A percentile compares a stretch with the other conserved stretches of the same genome.
phyloP scores from a whole-genome alignment of 2,888 invertebrate genomes.

The Platycheirus albimanus region DNA sequence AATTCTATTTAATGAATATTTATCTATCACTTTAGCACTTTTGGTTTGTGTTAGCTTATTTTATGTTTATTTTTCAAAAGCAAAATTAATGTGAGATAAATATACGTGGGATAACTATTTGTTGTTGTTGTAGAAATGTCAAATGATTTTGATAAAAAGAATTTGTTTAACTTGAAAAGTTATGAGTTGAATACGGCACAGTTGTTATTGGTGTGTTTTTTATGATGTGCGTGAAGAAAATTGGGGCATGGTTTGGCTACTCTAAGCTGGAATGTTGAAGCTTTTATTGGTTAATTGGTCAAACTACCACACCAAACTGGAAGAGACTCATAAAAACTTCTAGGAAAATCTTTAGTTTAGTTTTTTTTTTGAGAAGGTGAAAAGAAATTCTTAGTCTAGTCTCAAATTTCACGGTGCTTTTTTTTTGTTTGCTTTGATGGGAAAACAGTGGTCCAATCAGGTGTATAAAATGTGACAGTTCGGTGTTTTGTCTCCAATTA shows the following conservation, averaged over 20 bases:
- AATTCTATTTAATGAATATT: slow-evolving; percentile 69
- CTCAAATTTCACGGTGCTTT: slow-evolving; percentile 38
- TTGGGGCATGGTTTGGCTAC: slow-evolving; percentile 42
- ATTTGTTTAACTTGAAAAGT: slow-evolving; percentile 39
- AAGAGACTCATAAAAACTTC: slow-evolving; percentile 24
- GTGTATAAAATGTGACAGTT: slow-evolving; percentile 52
- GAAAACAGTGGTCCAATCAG: slow-evolving; percentile 44
- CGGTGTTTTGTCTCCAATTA: slow-evolving; percentile 49
- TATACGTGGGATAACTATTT: slow-evolving; percentile 6
- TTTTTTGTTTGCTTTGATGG: not conserved
- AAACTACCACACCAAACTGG: not conserved
- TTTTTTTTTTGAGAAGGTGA: too few relatives aligned
- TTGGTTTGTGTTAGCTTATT: slow-evolving; percentile 47
- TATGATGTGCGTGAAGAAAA: slow-evolving; percentile 60
- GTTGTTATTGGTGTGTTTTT: slow-evolving; percentile 25
- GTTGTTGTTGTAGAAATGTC: slow-evolving; percentile 33
- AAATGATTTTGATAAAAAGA: slow-evolving; percentile 31
- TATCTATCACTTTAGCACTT: slow-evolving; percentile 60
- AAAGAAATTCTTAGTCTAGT: slow-evolving; percentile 35
- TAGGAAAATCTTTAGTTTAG: not conserved
- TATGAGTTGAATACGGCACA: slow-evolving; percentile 34
- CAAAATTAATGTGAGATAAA: slow-evolving; percentile 2
- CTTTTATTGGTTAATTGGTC: slow-evolving; percentile 52
- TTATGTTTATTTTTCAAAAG: slow-evolving; percentile 10
- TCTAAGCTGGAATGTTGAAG: slow-evolving; percentile 41